Conservation (phyloP, 1,140 invertebrate genomes). For the Metaphire vulgaris region DNA sequence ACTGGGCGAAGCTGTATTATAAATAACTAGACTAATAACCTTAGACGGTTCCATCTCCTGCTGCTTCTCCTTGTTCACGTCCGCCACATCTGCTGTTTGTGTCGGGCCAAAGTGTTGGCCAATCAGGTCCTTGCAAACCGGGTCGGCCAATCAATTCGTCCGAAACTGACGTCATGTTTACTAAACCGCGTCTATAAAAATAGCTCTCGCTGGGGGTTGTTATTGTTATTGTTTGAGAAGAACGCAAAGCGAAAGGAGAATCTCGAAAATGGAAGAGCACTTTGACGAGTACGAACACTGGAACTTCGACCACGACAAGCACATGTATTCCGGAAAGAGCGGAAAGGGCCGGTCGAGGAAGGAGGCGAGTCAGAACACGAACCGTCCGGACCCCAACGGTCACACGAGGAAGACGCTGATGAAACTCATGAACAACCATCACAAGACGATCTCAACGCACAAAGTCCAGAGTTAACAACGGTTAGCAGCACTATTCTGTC, state of each 20-base stretch:
- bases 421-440: conserved; percentile 45
- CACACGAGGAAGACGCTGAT: conserved; percentile 43
- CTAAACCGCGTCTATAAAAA: neutral
- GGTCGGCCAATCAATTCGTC: neutral
- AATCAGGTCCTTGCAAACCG: too few species aligned
- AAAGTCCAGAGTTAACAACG: too few species aligned
- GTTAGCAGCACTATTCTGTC: too few species aligned
- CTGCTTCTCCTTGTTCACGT: neutral
- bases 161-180: neutral
- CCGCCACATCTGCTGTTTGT: too few species aligned
- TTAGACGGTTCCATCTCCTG: too few species aligned
- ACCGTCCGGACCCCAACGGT: conserved; percentile 40
- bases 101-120: too few species aligned
- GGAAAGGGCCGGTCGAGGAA: conserved; percentile 44
- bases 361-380: conserved; percentile 41
- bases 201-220: neutral
- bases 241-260: neutral
- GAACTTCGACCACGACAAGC: conserved; percentile 43
- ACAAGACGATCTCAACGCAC: too few species aligned
- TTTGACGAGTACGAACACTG: conserved; percentile 40
- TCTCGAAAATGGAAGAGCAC: conserved; percentile 34
- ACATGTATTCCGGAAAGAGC: conserved; percentile 42
- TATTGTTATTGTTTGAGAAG: neutral
- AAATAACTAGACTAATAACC: too few species aligned
- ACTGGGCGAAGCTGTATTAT: too few species aligned